These are phyloP conservation scores for Ochlodes sylvanus DNA, from an alignment of 2,888 invertebrate species.

Conservation along the genomic window DNA sequence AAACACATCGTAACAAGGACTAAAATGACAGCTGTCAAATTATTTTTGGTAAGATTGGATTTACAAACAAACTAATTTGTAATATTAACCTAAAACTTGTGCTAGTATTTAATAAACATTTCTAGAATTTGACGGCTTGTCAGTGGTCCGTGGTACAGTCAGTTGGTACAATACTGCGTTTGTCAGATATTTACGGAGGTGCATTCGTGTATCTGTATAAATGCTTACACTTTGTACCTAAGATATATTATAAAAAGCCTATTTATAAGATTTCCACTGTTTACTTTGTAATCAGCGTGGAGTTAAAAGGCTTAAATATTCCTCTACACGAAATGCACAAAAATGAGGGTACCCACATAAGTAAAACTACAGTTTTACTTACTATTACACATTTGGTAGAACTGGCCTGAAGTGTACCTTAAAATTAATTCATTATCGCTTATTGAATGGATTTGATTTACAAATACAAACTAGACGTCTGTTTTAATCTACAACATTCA, in stretches of 20 bases:
- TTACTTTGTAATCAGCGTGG: too few relatives aligned
- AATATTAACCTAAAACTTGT: conserved; percentile 25
- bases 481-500: too few relatives aligned
- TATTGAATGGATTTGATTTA: background rate
- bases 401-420: background rate
- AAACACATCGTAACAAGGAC: conserved; percentile 36
- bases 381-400: background rate
- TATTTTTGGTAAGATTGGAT: conserved; percentile 35
- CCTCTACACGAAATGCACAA: background rate
- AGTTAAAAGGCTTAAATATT: background rate
- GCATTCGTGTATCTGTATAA: conserved; percentile 49
- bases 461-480: too few relatives aligned
- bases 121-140: conserved; percentile 37
- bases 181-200: conserved; percentile 59
- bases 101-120: conserved; percentile 6
- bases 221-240: conserved; percentile 69
- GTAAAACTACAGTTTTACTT: background rate
- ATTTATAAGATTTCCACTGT: conserved; percentile 2
- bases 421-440: background rate
- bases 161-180: conserved; percentile 54
- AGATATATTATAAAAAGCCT: conserved; percentile 39
- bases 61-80: conserved; percentile 17
- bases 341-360: background rate
- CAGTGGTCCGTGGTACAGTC: conserved; percentile 34
- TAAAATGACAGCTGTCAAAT: conserved; percentile 40